Conservation (phyloP, 2,113 vertebrate species). For the Bostrychus sinensis region DNA sequence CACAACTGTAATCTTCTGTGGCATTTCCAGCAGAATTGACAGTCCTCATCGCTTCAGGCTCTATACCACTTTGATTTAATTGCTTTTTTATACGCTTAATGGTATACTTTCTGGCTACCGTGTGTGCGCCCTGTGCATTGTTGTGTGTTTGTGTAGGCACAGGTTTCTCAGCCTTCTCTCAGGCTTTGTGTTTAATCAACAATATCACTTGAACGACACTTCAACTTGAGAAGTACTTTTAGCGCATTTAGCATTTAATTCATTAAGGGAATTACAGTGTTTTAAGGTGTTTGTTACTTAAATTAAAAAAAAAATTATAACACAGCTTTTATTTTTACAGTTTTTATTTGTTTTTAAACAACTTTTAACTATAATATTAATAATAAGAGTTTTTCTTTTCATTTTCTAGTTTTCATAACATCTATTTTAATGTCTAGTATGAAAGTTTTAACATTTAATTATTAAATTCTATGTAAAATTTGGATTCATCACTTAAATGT, state of each 20-base stretch:
- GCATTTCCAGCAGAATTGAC: conserved; percentile 79
- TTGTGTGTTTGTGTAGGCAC: conserved; percentile 22
- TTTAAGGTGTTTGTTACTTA: conserved; percentile 13
- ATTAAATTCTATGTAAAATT: no score
- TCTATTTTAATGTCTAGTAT: no score
- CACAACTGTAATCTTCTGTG: conserved; percentile 80
- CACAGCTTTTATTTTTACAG: not conserved
- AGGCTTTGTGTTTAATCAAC: conserved; percentile 73
- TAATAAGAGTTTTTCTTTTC: no score
- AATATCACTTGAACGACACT: conserved; percentile 66
- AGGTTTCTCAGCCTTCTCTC: conserved; percentile 33
- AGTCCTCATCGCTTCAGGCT: conserved; percentile 75
- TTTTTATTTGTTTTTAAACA: not conserved
- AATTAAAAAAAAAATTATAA: not conserved
- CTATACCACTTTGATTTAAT: conserved; percentile 80
- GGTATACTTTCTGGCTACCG: conserved; percentile 69
- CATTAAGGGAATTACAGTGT: conserved; percentile 30
- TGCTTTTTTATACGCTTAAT: conserved; percentile 78
- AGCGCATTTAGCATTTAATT: conserved; percentile 52
- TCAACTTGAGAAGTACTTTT: conserved; percentile 38
- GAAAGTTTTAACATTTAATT: no score
- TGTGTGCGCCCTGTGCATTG: conserved; percentile 37
- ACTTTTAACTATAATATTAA: not conserved
- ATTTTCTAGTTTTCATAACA: no score
- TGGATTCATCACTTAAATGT: no score